Evolutionary conservation across 1,140 invertebrate genomes (phyloP), one percentile per base, ranked within the genome.

Genomic region (Papilio xuthus): DNA sequence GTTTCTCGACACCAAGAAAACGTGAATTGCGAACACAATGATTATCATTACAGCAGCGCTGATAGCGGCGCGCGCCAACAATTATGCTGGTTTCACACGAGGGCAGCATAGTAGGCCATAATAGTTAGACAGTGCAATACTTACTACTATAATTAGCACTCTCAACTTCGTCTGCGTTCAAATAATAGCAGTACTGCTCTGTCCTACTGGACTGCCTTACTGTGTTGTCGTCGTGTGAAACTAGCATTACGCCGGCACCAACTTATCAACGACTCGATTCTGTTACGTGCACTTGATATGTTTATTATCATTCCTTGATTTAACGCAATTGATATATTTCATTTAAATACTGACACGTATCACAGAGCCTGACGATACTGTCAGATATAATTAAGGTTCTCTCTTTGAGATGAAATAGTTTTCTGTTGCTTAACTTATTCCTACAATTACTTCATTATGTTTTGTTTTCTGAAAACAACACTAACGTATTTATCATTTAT

Each of bases 241-340:
- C 15, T 28, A 37, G 23, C 13, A 42, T 70, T 42, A 70, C 42
- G 28, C 26, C 18, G 20, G 37, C 71, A 23, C 41, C 20, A 23
- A 47, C n/a, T 73, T 73, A 73, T 73, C 71, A 73, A 73, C 47
- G 71, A 73, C 9, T 42, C 20, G 12, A 73, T 0, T 73, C 23
- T 73, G n/a, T 71, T 73, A 73, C 71, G 71, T 73, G 42, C 41
- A 73, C 4, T 47, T 44, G 41, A 73, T 73, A 73, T 73, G 23
- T 73, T 73, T 73, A 73, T 73, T 73, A 73, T 71, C 32, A 13
- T 42, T 41, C 41, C 18, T 70, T 18, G 15, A 41, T 70, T 32
- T 32, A 69, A 69, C 63, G 32, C 32, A 71, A 71, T 71, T 12
- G n/a, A 42, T 71, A 41, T 42, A 42, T 71, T 71, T 12, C 41